Evolutionary conservation across 2,888 invertebrate species (phyloP), one percentile per base, ranked within the genome.

Genomic region (Crossocerus cetratus): DNA sequence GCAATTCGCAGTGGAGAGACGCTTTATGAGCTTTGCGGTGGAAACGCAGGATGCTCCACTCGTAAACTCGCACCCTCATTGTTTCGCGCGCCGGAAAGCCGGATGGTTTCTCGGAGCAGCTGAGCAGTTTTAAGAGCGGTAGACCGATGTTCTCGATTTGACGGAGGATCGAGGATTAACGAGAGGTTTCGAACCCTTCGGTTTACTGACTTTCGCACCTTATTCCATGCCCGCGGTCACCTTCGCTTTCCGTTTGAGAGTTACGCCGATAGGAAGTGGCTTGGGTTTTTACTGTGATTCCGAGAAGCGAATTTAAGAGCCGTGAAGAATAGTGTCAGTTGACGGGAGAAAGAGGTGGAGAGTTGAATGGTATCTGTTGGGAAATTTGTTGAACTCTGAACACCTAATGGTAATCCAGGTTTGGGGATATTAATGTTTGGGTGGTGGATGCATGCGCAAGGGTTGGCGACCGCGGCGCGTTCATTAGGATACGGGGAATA

Each of bases 11-110:
- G 77, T 74, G 68, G 74, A 74, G 74, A 60, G 62, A 65, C 81
- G 84, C 80, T 88, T 88, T 88, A 88, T 86, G 87, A 86, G 83
- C 81, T 81, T 73, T 73, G 81, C 74, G 83, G 83, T 78, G 84
- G 84, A 87, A 88, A 88, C 87, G 84, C 87, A 87, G 77, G 85
- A 85, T 86, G 81, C 71, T 58, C 5, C 74, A 76, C 76, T 78
- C 82, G 84, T 86, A 86, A 86, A 86, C 75, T 86, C 84, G 85
- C 81, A 78, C 83, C 77, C 83, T 83, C 83, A 85, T 86, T 86
- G 86, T 86, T 86, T 86, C 82, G 80, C 80, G 75, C 68, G 64
- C 62, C 65, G 65, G 64, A 65, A 71, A 55, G 66, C 56, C 42
- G 45, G 5, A 18, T 32, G 14, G 55, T 60, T 58, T 53, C 65